Base-by-base conservation (phyloP, 2,888 invertebrate genomes). In the Blastobasis adustella region DNA sequence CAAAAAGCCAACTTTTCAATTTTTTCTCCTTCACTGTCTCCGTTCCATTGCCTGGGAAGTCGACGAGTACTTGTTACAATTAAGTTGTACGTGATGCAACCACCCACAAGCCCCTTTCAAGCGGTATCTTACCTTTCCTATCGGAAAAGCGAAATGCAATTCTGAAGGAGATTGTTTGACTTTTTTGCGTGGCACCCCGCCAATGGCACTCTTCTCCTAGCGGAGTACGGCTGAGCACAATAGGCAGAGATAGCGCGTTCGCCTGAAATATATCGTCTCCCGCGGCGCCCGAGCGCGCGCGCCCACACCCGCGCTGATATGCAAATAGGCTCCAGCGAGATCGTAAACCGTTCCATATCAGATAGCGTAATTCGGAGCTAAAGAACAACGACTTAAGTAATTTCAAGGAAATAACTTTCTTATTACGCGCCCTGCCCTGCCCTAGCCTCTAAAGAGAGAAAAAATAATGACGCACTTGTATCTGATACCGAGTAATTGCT, bases 281-380 rank as follows among this genome's bases (percentile, higher is more conserved):
- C 69, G 65, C 67, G 69, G 70, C 70, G 66, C 63, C 68, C 71
- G 69, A 64, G 68, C 71, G 66, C 72, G 71, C 73, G 69, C 73
- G 69, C 74, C 69, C 69, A 66, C 50, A 48, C 53, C 46, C 53
- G 62, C 67, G 67, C 82, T 79, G 82, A 83, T 84, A 85, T 85
- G 84, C 82, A 85, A 85, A 85, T 84, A 71, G 66, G 74, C 76
- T 70, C 76, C 69, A 71, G 62, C 70, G 65, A 79, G 75, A 83
- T 82, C 79, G 80, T 83, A 83, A 84, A 83, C 77, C 77, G 76
- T 79, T 78, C 77, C 70, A 71, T 74, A 84, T 82, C 83, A 71
- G 83, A 84, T 82, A 81, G 73, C 66, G 67, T 74, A 77, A 79
- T 82, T 80, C 69, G 66, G 73, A 71, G 69, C 71, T 69, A 72